phyloP scores from a whole-genome alignment of 2,113 vertebrate species.

The Clarias macrocephalus region DNA sequence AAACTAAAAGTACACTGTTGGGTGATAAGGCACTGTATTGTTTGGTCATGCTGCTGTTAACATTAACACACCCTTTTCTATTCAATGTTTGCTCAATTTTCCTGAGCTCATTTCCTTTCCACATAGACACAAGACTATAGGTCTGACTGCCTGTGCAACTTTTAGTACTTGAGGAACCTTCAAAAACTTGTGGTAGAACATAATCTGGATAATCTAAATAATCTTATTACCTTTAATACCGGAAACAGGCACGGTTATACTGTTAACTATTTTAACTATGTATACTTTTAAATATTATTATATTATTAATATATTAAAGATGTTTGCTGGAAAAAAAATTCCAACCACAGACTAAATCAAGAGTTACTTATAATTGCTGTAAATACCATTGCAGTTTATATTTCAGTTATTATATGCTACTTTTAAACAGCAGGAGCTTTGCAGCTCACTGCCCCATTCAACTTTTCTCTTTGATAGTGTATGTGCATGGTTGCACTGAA shows the following conservation, averaged over 20 bases:
- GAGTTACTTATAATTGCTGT: not conserved
- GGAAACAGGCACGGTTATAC: not conserved
- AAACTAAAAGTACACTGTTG: not conserved
- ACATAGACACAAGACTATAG: not conserved
- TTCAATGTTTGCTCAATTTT: slow-evolving; percentile 34
- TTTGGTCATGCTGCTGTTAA: slow-evolving; percentile 4
- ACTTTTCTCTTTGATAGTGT: not conserved
- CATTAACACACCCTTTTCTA: slow-evolving; percentile 7
- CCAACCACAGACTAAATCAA: not conserved
- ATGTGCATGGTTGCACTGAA: not conserved
- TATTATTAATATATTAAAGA: too few species aligned
- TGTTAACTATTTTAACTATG: too few species aligned
- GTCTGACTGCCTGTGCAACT: not conserved
- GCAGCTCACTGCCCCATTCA: not conserved
- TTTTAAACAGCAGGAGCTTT: not conserved
- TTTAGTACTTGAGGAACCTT: not conserved
- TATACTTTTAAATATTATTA: not conserved
- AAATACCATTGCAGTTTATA: not conserved
- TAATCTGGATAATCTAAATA: not conserved
- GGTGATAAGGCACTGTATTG: not conserved
- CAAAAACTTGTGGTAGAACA: not conserved
- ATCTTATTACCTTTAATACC: not conserved
- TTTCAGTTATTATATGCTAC: not conserved
- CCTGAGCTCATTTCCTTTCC: slow-evolving; percentile 36
- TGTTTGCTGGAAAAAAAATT: not conserved